Base-by-base conservation (phyloP, 1,140 invertebrate species). In the Trichonephila inaurata region DNA sequence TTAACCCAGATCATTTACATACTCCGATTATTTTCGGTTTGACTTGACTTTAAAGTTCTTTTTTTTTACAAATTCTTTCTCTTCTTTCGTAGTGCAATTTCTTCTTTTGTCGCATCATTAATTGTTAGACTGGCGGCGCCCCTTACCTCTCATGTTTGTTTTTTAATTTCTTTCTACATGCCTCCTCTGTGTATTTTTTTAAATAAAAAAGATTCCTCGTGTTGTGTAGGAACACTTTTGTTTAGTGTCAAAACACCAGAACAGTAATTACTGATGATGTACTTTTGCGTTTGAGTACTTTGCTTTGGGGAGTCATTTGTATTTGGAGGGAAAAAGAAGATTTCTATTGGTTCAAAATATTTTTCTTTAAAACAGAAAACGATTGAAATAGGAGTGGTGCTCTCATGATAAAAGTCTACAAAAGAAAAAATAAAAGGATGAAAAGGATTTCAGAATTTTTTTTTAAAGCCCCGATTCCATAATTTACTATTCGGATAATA, bases 1-100 rank as follows among this genome's bases (percentile, higher is more conserved):
- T 77, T 77, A 77, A 77, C 72, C 72, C 72, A 28, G 72, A 77
- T 77, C 28, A 77, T 77, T 77, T 77, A 77, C 72, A 77, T 77
- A 33, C 72, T 12, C 28, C 24, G 72, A 77, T 77, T 77, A 77
- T 77, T 77, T 77, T 33, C 18, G 16, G 14, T 77, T 40, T 77
- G 28, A 6, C 16, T 77, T 77, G 2, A 0, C 0, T 40, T 77
- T 77, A 8, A 51, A 51, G 10, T 40, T 77, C 33, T 77, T 77
- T 40, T 12, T 40, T 40, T 16, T 33, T 28, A 28, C 16, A 3
- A 33, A 33, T 28, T 77, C 10, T 77, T 33, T 40, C 16, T 18
- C 16, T 28, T 40, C 18, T 40, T 40, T 33, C 72, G 28, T 12
- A 51, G 51, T 51, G 51, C 7, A 51, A 51, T 19, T 33, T 6